phyloP scores from a whole-genome alignment of 2,888 invertebrate species.

The Tinea trinotella region DNA sequence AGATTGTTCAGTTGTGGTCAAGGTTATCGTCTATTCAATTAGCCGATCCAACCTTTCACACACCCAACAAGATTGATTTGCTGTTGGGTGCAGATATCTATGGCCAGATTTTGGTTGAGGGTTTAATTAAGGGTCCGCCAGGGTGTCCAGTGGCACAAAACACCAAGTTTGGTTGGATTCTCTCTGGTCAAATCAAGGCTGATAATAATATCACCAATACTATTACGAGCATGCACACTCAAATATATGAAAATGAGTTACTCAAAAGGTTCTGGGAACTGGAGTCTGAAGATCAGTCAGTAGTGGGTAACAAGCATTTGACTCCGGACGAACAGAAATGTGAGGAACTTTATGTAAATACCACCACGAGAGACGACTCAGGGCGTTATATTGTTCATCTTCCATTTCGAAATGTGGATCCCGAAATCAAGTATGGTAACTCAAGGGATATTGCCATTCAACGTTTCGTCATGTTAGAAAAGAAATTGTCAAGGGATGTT shows the following conservation, averaged over 20 bases:
- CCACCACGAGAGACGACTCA: slow-evolving; percentile 20
- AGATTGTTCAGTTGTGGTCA: slow-evolving; percentile 19
- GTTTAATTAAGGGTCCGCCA: too few relatives aligned
- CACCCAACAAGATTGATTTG: not conserved
- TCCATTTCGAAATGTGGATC: slow-evolving; percentile 21
- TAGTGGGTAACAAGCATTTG: slow-evolving; percentile 12
- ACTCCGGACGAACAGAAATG: slow-evolving; percentile 22
- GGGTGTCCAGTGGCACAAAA: too few relatives aligned
- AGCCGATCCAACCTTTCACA: not conserved
- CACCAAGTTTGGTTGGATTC: too few relatives aligned
- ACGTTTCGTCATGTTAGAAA: slow-evolving; percentile 22
- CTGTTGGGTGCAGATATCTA: not conserved
- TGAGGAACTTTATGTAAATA: slow-evolving; percentile 19
- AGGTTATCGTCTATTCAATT: not conserved
- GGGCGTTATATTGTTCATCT: slow-evolving; percentile 23
- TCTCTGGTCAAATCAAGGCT: too few relatives aligned
- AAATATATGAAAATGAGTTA: slow-evolving; percentile 17
- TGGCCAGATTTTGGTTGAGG: not conserved
- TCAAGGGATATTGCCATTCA: slow-evolving; percentile 20
- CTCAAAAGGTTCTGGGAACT: slow-evolving; percentile 23
- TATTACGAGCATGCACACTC: not conserved
- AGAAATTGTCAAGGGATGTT: slow-evolving; percentile 20
- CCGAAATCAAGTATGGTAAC: slow-evolving; percentile 19
- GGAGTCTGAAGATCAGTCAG: slow-evolving; percentile 19
- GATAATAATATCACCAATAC: not conserved